These are phyloP conservation scores for Anhinga anhinga DNA, from an alignment of 2,113 vertebrate genomes.

Conservation along the genomic window DNA sequence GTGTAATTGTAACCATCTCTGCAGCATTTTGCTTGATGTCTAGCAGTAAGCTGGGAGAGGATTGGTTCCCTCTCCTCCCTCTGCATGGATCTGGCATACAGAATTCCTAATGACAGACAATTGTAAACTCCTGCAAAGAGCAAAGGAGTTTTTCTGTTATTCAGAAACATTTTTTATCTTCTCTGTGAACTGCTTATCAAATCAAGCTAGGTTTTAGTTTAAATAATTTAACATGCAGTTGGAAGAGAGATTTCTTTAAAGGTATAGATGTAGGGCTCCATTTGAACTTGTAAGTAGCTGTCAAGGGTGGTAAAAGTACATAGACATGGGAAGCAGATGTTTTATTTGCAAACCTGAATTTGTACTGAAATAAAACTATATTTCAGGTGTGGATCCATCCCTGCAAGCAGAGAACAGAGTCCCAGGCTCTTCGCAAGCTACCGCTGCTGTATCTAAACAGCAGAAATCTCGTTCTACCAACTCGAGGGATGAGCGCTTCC, in stretches of 20 bases:
- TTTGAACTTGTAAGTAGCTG: background rate
- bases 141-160: background rate
- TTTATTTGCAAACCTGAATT: background rate
- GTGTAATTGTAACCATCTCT: background rate
- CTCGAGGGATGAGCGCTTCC: conserved; percentile 91
- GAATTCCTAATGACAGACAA: background rate
- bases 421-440: conserved; percentile 76
- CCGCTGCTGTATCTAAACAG: conserved; percentile 72
- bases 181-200: background rate
- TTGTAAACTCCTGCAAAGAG: background rate
- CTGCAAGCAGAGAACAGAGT: conserved; percentile 85
- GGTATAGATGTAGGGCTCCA: background rate
- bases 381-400: conserved; percentile 90
- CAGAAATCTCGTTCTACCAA: conserved; percentile 83
- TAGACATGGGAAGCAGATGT: background rate
- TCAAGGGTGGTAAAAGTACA: background rate
- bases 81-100: background rate
- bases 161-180: background rate
- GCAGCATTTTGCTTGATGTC: background rate
- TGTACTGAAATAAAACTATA: background rate
- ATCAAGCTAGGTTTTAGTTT: background rate
- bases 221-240: background rate
- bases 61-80: background rate
- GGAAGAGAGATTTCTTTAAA: background rate
- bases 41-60: background rate